Evolutionary conservation across 1,140 invertebrate species (phyloP).

Genomic region (Nixonia krombeini): DNA sequence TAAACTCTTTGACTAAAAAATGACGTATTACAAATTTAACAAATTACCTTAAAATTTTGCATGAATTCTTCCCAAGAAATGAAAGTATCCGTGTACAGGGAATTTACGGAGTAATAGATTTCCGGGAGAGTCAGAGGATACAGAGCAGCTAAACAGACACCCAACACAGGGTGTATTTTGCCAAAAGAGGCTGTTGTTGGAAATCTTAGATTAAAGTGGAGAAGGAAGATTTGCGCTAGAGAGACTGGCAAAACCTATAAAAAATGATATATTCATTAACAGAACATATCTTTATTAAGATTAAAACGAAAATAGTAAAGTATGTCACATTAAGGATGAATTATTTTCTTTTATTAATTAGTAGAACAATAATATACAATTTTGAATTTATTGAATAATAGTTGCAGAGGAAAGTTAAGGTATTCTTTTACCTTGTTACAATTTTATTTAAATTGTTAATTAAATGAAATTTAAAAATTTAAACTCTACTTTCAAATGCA

Average conservation of each 20-base stretch:
- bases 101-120: conserved; percentile 95
- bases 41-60: conserved; percentile 81
- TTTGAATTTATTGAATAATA: no score
- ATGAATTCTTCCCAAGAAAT: conserved; percentile 92
- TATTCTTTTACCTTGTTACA: no score
- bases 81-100: conserved; percentile 81
- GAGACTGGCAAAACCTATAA: conserved; percentile 84
- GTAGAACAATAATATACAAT: no score
- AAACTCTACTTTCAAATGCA: no score
- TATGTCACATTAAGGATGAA: no score
- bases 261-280: conserved; percentile 1
- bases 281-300: background rate
- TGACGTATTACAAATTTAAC: no score
- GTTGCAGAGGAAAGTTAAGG: no score
- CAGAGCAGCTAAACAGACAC: conserved; percentile 90
- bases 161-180: conserved; percentile 87
- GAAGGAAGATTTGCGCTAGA: conserved; percentile 91
- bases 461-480: no score
- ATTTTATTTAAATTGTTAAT: no score
- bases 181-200: conserved; percentile 92
- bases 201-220: conserved; percentile 95
- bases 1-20: no score
- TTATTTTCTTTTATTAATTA: no score
- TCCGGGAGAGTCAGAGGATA: conserved; percentile 92
- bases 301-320: background rate